Conservation (phyloP, 1,140 invertebrate species). For the Macrobrachium nipponense region DNA sequence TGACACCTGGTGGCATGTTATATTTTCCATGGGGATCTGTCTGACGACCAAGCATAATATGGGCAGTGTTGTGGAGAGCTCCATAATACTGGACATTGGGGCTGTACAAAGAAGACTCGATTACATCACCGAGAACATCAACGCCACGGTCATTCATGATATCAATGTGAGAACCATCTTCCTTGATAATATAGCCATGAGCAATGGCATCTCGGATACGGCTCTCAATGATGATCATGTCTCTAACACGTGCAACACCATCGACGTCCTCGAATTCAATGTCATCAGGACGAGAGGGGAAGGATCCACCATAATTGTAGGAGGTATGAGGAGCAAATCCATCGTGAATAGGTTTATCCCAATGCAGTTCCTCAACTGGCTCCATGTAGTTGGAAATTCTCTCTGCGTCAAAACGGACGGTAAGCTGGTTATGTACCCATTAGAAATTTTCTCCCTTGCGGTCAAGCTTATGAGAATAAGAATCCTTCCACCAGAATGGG, state of each 20-base stretch:
- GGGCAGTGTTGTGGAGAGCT: too few species aligned
- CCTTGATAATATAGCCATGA: conserved; percentile 17
- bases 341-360: conserved; percentile 7
- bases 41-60: too few species aligned
- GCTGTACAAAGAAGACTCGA: too few species aligned
- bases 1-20: too few species aligned
- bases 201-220: conserved; percentile 41
- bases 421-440: conserved; percentile 44
- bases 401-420: conserved; percentile 36
- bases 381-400: conserved; percentile 33
- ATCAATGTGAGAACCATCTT: conserved; percentile 6
- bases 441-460: conserved; percentile 44
- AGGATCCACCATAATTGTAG: conserved; percentile 38
- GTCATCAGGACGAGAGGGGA: conserved; percentile 36
- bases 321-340: conserved; percentile 8
- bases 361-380: conserved; percentile 26
- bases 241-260: conserved; percentile 16
- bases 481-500: not conserved
- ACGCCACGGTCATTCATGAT: conserved; percentile 4
- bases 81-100: too few species aligned
- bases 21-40: too few species aligned
- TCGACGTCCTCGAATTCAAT: conserved; percentile 24
- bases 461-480: conserved; percentile 17
- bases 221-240: conserved; percentile 13
- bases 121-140: not conserved